phyloP scores from a whole-genome alignment of 2,113 vertebrate genomes.

The Sinocyclocheilus rhinocerous region DNA sequence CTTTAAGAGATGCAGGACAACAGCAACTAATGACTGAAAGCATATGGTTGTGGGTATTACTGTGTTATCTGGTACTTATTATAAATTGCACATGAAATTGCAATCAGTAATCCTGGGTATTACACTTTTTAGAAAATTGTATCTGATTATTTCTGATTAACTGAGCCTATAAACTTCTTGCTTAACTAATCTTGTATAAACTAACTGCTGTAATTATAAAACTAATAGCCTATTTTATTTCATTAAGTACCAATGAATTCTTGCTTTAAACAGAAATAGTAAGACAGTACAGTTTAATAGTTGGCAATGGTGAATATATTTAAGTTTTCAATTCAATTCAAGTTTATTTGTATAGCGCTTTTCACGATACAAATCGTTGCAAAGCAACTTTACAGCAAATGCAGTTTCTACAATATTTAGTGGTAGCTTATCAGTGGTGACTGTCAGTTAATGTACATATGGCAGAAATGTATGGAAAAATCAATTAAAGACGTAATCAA shows the following conservation, averaged over 20 bases:
- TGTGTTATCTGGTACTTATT: neutral
- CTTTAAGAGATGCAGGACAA: neutral
- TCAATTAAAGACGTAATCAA: too few species aligned
- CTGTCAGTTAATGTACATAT: too few species aligned
- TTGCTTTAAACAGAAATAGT: neutral
- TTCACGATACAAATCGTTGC: too few species aligned
- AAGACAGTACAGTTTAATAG: neutral
- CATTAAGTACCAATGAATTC: neutral
- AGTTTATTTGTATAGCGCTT: too few species aligned
- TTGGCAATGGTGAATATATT: neutral
- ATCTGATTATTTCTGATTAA: neutral
- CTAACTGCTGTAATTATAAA: neutral
- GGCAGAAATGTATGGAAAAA: too few species aligned
- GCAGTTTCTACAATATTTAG: too few species aligned
- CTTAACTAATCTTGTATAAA: neutral
- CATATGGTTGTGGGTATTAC: neutral
- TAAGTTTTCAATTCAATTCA: too few species aligned
- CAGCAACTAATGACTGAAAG: neutral
- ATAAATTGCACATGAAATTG: neutral
- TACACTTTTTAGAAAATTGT: neutral
- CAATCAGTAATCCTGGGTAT: neutral
- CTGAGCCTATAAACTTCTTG: neutral
- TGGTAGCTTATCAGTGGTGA: too few species aligned
- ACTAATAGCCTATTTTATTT: neutral
- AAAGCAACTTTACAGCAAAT: too few species aligned